phyloP scores from a whole-genome alignment of 2,113 vertebrate species.

The Oryzias celebensis region DNA sequence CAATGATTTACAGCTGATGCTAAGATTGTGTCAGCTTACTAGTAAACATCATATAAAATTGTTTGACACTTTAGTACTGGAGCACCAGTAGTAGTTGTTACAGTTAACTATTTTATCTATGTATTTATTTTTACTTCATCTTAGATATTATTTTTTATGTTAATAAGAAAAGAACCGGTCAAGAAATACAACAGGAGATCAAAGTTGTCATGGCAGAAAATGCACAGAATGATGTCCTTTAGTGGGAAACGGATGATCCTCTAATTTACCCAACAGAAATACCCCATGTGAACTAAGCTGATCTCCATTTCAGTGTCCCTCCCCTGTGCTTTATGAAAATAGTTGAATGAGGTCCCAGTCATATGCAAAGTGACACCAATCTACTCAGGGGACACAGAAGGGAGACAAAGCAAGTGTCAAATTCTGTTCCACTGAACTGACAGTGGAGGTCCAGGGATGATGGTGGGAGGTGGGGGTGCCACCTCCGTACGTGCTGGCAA shows the following conservation, averaged over 20 bases:
- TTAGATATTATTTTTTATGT: too few species aligned
- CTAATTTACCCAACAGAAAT: constrained; percentile 21
- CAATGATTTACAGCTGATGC: constrained; percentile 54
- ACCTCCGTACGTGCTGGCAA: constrained; percentile 18
- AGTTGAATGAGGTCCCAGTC: constrained; percentile 56
- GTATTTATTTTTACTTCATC: not conserved
- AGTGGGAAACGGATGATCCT: not conserved
- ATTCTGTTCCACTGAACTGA: constrained; percentile 55
- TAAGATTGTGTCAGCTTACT: constrained; percentile 19
- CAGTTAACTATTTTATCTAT: not conserved
- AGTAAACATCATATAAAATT: not conserved
- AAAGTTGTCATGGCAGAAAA: constrained; percentile 6
- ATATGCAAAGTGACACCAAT: constrained; percentile 69
- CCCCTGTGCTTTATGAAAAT: constrained; percentile 29
- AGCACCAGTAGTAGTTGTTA: not conserved
- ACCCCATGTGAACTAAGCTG: constrained; percentile 29
- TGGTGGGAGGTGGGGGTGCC: constrained; percentile 22
- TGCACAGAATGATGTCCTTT: not conserved
- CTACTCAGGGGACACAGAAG: constrained; percentile 50
- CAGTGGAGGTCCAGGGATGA: constrained; percentile 20
- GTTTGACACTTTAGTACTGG: not conserved
- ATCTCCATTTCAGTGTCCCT: constrained; percentile 11
- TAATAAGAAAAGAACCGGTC: not conserved
- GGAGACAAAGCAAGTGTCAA: constrained; percentile 72
- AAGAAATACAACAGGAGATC: not conserved